Conservation (phyloP, 2,888 invertebrate species). For the Cosmorhoe ocellata region DNA sequence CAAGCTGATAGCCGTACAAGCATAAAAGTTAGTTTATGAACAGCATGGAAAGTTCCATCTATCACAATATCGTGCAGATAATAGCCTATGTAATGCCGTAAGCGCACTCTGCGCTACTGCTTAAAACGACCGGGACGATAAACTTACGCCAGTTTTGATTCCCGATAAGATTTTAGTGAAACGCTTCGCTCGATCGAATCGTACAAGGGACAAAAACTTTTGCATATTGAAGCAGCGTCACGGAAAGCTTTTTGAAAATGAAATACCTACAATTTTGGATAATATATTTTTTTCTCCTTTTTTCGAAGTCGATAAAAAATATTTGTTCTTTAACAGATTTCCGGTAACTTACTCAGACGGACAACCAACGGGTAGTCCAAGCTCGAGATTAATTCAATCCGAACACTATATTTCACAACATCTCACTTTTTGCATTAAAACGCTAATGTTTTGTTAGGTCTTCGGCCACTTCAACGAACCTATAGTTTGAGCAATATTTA, state of each 20-base stretch:
- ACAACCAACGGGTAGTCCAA: no score
- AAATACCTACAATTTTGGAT: no score
- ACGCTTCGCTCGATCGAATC: slow-evolving; percentile 37
- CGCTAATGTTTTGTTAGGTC: no score
- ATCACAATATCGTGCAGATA: slow-evolving; percentile 41
- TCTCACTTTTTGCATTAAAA: no score
- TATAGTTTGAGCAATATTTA: no score
- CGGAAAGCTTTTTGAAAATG: slow-evolving; percentile 7
- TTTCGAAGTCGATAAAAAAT: no score
- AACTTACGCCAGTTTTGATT: slow-evolving; percentile 42
- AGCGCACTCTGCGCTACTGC: slow-evolving; percentile 28
- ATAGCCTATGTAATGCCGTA: slow-evolving; percentile 35
- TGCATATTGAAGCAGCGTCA: slow-evolving; percentile 17
- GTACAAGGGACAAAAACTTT: slow-evolving; percentile 35
- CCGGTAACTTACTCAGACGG: no score
- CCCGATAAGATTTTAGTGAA: slow-evolving; percentile 47
- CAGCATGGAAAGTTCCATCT: slow-evolving; percentile 33
- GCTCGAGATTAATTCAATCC: no score
- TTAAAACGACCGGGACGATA: slow-evolving; percentile 32
- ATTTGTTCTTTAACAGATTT: no score
- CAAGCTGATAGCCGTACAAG: slow-evolving; percentile 21
- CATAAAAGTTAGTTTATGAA: slow-evolving; percentile 31
- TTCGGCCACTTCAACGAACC: no score
- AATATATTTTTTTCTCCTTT: no score
- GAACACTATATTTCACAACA: no score